Conservation (phyloP, 2,888 invertebrate species). For the Andrena praecox region DNA sequence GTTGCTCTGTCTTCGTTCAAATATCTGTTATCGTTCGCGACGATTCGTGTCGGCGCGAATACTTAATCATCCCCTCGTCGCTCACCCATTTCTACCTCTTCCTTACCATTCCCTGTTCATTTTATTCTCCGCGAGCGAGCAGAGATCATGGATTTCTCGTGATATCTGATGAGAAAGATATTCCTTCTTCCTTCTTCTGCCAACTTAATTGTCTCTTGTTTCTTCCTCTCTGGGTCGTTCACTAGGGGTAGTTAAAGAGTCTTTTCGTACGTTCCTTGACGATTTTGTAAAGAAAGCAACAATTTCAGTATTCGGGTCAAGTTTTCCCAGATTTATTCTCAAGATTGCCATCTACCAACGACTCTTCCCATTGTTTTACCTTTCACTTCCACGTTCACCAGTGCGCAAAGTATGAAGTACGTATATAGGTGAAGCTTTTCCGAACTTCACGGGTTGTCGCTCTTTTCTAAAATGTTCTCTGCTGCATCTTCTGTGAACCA, state of each 20-base stretch:
- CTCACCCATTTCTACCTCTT: background rate
- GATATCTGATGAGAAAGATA: background rate
- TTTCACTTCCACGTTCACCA: constrained; percentile 10
- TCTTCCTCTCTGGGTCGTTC: background rate
- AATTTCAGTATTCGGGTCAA: no score
- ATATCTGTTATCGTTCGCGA: background rate
- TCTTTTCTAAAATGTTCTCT: background rate
- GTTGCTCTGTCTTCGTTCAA: background rate
- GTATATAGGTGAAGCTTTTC: background rate
- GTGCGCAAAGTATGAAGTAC: background rate
- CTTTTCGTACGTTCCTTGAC: background rate
- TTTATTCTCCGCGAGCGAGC: background rate
- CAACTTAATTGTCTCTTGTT: background rate
- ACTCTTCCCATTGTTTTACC: constrained; percentile 22
- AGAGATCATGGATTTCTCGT: background rate
- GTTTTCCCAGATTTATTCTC: background rate
- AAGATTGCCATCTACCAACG: background rate
- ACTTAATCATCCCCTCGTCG: background rate
- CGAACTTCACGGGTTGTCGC: background rate
- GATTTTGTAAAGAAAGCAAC: no score
- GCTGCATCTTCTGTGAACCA: background rate
- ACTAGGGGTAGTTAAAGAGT: background rate
- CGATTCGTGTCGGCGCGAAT: background rate
- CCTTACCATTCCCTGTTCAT: background rate
- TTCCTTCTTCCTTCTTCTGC: background rate